phyloP scores from a whole-genome alignment of 2,113 vertebrate genomes.

The Capra hircus region DNA sequence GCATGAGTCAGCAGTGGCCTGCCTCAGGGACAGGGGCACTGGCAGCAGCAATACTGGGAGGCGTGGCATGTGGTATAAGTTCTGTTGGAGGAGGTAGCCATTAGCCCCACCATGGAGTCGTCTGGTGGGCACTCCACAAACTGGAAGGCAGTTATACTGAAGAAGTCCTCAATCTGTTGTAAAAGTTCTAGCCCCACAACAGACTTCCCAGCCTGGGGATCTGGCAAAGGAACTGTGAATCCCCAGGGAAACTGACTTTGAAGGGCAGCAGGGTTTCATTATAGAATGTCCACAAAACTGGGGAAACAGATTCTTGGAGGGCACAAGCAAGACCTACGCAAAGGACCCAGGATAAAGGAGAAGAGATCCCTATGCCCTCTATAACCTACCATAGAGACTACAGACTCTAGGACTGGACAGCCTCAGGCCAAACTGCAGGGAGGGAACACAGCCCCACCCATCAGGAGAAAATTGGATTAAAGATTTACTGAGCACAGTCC shows the following conservation, averaged over 20 bases:
- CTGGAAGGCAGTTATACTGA: neutral
- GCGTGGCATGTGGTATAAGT: neutral
- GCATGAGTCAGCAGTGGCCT: neutral
- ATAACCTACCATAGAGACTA: neutral
- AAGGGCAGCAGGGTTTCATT: neutral
- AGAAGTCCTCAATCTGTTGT: neutral
- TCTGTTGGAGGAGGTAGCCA: neutral
- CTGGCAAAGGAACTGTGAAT: neutral
- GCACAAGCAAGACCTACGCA: neutral
- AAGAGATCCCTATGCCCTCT: neutral
- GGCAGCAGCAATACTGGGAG: neutral
- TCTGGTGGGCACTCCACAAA: rapidly evolving
- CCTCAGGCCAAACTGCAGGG: neutral
- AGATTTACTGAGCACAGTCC: neutral
- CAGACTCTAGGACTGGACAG: neutral
- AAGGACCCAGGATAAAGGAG: neutral
- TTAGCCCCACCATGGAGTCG: neutral
- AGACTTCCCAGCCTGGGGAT: neutral
- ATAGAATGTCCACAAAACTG: neutral
- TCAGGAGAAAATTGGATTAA: neutral
- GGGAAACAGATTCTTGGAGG: neutral
- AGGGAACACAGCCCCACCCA: neutral
- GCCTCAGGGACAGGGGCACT: neutral
- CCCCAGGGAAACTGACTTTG: neutral
- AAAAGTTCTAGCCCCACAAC: neutral